Evolutionary conservation across 2,797 vertebrate genomes (phyloP).

Genomic region (Antennarius maculatus): DNA sequence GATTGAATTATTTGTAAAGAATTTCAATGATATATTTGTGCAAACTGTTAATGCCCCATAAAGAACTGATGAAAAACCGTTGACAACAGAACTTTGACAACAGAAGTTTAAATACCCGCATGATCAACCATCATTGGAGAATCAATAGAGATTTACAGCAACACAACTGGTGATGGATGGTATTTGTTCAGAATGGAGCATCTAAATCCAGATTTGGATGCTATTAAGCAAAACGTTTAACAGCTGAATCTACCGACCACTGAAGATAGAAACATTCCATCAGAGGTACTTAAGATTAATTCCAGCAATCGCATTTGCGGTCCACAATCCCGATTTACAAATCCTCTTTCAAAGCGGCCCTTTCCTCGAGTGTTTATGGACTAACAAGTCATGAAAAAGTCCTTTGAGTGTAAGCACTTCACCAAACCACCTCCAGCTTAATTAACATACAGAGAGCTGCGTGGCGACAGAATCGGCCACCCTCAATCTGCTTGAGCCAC

Average conservation of each 20-base stretch:
- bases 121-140: background rate
- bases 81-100: background rate
- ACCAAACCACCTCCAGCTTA: constrained; percentile 49
- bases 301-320: constrained; percentile 5
- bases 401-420: constrained; percentile 65
- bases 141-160: background rate
- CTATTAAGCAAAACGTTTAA: background rate
- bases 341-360: constrained; percentile 23
- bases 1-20: too few species aligned
- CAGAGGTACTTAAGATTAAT: constrained; percentile 4
- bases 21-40: too few species aligned
- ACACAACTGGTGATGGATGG: background rate
- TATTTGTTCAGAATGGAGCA: background rate
- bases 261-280: constrained; percentile 6
- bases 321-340: constrained; percentile 33
- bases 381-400: constrained; percentile 47
- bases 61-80: constrained; percentile 3
- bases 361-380: constrained; percentile 53
- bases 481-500: constrained; percentile 74
- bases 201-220: constrained; percentile 10
- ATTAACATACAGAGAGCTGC: constrained; percentile 68
- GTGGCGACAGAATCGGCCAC: constrained; percentile 66
- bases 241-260: background rate
- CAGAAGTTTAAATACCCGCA: constrained; percentile 13
- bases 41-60: background rate